phyloP scores from a whole-genome alignment of 2,113 vertebrate species.

The Coreoperca whiteheadi region DNA sequence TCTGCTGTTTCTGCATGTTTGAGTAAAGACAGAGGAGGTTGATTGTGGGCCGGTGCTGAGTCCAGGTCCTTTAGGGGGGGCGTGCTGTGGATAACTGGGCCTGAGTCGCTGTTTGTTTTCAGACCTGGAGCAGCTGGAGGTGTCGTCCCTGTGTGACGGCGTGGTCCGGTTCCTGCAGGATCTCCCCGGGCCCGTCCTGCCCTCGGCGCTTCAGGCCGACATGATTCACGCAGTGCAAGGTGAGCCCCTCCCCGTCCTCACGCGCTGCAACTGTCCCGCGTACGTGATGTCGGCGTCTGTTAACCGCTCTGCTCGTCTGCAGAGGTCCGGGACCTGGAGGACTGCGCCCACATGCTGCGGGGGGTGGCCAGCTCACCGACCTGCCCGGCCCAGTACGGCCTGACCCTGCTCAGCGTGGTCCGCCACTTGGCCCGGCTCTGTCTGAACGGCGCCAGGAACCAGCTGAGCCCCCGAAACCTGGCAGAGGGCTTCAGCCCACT shows the following conservation, averaged over 20 bases:
- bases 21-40: background rate
- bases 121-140: slow-evolving; percentile 92
- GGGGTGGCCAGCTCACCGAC: slow-evolving; percentile 87
- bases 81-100: background rate
- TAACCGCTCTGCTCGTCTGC: slow-evolving; percentile 31
- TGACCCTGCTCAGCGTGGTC: slow-evolving; percentile 93
- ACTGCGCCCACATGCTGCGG: slow-evolving; percentile 89
- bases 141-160: slow-evolving; percentile 89
- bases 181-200: slow-evolving; percentile 92
- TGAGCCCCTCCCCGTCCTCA: slow-evolving; percentile 44
- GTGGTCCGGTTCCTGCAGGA: slow-evolving; percentile 93
- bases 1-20: background rate
- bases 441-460: slow-evolving; percentile 88
- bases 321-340: slow-evolving; percentile 92
- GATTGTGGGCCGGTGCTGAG: too few species aligned
- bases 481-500: slow-evolving; percentile 93
- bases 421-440: slow-evolving; percentile 93
- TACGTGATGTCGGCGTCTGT: background rate
- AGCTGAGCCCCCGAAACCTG: slow-evolving; percentile 87
- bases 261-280: background rate
- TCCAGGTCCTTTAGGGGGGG: background rate
- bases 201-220: slow-evolving; percentile 88
- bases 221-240: slow-evolving; percentile 91
- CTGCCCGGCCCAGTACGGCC: slow-evolving; percentile 92
- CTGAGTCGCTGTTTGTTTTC: slow-evolving; percentile 45